Evolutionary conservation across 2,797 vertebrate genomes (phyloP).

Genomic region (Epinephelus awoara): DNA sequence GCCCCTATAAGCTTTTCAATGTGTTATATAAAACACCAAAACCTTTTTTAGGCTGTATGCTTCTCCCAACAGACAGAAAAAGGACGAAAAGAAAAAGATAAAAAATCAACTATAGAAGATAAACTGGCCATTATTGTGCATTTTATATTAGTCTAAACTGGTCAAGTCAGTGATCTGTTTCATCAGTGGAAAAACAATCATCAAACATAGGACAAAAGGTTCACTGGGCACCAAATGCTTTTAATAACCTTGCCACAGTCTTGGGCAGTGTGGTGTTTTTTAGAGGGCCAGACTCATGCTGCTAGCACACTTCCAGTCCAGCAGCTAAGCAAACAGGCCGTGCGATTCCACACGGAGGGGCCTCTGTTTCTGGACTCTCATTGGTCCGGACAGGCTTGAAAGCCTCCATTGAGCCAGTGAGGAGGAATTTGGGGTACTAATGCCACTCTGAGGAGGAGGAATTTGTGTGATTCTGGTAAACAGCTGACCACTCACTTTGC

Average conservation of each 20-base stretch:
- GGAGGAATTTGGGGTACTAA: constrained; percentile 80
- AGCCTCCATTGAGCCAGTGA: constrained; percentile 79
- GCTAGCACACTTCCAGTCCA: constrained; percentile 67
- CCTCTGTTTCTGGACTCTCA: constrained; percentile 70
- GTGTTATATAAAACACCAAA: neutral
- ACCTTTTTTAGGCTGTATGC: neutral
- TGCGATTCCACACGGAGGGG: constrained; percentile 70
- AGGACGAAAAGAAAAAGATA: neutral
- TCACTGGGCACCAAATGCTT: constrained; percentile 54
- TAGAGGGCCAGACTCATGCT: constrained; percentile 42
- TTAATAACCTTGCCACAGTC: constrained; percentile 23
- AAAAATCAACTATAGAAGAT: neutral
- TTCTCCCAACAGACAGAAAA: neutral
- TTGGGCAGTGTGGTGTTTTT: constrained; percentile 37
- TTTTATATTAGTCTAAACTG: neutral
- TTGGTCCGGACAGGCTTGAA: constrained; percentile 82
- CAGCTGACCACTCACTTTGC: constrained; percentile 68
- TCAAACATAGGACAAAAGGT: neutral
- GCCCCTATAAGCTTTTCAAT: neutral
- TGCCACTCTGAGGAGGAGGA: constrained; percentile 75
- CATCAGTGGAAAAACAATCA: too few relatives aligned
- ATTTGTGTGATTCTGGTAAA: constrained; percentile 80
- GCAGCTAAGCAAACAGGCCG: constrained; percentile 85
- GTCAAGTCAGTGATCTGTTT: constrained; percentile 6
- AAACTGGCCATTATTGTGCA: neutral